Evolutionary conservation across 2,797 vertebrate species (phyloP), one percentile per base, ranked within the genome.

Genomic region (Sus cebifrons): DNA sequence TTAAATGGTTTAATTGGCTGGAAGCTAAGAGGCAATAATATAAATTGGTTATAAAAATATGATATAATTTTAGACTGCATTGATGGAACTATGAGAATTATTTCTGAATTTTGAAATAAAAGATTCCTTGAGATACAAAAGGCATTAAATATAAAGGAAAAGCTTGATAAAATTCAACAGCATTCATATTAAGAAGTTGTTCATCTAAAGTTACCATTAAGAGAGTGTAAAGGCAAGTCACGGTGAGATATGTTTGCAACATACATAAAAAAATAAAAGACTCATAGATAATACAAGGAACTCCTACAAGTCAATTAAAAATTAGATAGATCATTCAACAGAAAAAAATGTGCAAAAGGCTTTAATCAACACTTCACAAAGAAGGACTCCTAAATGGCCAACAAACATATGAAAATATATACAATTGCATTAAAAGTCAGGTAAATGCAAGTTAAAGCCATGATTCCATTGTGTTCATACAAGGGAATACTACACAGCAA

Each of bases 181-280:
- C 16, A 90, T 79, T 85, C 91, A 89, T 91, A 91, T 49, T 82
- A 67, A 82, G 75, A 70, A 92, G 62, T 54, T 84, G 1, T 32
- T 67, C 21, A 36, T 36, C 29, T 23, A 62, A 94, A 81, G 49
- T 67, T 65, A 88, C 52, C 60, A 60, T 56, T 58, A 86, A 83
- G 68, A 73, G 15, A 73, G 56, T 73, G 14, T 81, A 94, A 85
- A 71, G 7, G 20, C 56, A 92, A 32, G n/a, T 21, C 21, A 64
- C 23, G 36, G 56, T 62, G 9, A 71, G 44, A 95, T 65, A 40
- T 67, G 13, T 86, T 58, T 73, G 23, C 17, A 86, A 78, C 2
- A 62, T 49, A 73, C 21, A 6, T n/a, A 73, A 27, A 27, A 91
- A 86, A 86, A 81, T 62, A 62, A 86, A 49, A 49, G 68, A 67